Evolutionary conservation across 2,797 vertebrate genomes (phyloP), one percentile per base, ranked within the genome.

Genomic region (Dermochelys coriacea): DNA sequence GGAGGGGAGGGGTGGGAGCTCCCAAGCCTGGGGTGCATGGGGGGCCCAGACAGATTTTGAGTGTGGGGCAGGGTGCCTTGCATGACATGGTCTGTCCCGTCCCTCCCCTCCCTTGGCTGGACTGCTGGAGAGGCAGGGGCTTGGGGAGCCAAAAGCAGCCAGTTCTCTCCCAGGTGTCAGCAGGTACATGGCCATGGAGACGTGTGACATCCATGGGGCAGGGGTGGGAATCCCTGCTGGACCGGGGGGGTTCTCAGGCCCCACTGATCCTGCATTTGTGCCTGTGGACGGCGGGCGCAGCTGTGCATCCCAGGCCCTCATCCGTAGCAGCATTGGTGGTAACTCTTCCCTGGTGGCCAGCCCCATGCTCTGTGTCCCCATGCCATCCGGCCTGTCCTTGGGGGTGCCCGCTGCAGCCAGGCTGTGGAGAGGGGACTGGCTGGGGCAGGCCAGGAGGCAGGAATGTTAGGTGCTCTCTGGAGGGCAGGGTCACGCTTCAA

Each of bases 181-280:
- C 6, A 1, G 84, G 57, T 71, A 79, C 61, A 2, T 41, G 90
- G 94, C 88, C 86, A 82, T 0, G 0, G 31, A 2, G 16, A 3
- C 0, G 11, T 41, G 82, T 49, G 49, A 45, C 75, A 74, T 0
- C 0, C 0, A 34, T 14, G 12, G 88, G 5, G n/a, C 0, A 0
- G 4, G 15, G 2, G 16, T 31, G 34, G 34, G 16, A 54, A 16
- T 64, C 14, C 61, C 61, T n/a, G 16, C 61, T 8, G 6, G 16
- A 18, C 4, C 8, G 15, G 18, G 8, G 16, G 18, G 2, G 34
- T 31, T 61, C 18, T n/a, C 61, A 68, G 61, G 18, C 34, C 18
- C 61, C 34, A 19, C 61, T 19, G 18, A 68, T 37, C 61, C 61
- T n/a, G 34, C 61, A 9, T 19, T 19, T 34, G 61, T 16, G 15